A percentile compares a stretch with the other conserved stretches of the same genome.
Evolutionary conservation across 2,888 invertebrate species (phyloP).

Genomic region (Laspeyria flexula): DNA sequence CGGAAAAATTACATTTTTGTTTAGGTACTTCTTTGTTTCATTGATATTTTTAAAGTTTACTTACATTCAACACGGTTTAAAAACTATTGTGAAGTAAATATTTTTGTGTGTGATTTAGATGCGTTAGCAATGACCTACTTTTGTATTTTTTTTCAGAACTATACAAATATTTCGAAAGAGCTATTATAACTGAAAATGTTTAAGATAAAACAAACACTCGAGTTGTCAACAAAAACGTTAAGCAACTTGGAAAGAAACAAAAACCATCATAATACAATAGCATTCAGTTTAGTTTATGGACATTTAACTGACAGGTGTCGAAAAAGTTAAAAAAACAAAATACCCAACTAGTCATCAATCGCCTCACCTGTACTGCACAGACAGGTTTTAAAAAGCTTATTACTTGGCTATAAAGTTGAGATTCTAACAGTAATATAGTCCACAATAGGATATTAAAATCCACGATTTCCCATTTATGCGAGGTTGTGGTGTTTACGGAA

Average conservation of each 20-base stretch:
- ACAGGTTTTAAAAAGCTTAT: conserved; percentile 15
- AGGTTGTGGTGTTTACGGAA: conserved; percentile 62
- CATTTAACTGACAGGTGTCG: conserved; percentile 15
- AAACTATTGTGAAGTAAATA: no score
- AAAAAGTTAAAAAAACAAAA: conserved; percentile 20
- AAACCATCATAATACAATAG: conserved; percentile 18
- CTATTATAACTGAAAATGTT: neutral
- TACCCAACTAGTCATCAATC: conserved; percentile 12
- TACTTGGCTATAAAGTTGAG: conserved; percentile 13
- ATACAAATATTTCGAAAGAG: conserved; percentile 14
- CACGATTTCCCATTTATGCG: conserved; percentile 36
- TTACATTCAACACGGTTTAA: no score
- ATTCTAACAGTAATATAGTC: conserved; percentile 1
- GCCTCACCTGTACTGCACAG: conserved; percentile 9
- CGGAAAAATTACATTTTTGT: no score
- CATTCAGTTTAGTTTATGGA: conserved; percentile 2
- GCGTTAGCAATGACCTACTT: conserved; percentile 9
- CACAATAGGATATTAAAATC: conserved; percentile 21
- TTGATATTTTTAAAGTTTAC: no score
- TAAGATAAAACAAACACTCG: neutral
- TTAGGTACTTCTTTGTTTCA: no score
- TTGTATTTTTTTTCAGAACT: conserved; percentile 2
- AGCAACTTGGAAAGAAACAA: neutral
- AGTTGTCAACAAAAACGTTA: conserved; percentile 1
- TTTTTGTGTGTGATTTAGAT: conserved; percentile 2